Conservation (phyloP, 2,888 invertebrate genomes). For the Epinotia nisella region DNA sequence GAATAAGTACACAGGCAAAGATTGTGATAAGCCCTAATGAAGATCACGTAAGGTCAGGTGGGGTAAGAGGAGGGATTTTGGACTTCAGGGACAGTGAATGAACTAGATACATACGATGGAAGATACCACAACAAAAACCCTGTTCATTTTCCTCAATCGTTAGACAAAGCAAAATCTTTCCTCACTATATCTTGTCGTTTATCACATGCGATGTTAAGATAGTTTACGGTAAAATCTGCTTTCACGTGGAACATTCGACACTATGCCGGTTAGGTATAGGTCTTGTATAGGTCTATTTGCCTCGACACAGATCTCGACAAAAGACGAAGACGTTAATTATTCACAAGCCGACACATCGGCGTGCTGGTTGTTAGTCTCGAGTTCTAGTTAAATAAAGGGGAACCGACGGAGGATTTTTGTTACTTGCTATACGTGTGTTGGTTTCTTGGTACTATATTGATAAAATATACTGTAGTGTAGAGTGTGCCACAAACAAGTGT, state of each 20-base stretch:
- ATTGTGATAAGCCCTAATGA: no score
- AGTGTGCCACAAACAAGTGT: no score
- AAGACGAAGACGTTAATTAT: slow-evolving; percentile 40
- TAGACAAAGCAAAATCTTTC: no score
- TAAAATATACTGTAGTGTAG: background rate
- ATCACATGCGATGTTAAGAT: background rate
- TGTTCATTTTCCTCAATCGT: no score
- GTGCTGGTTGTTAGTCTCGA: slow-evolving; percentile 39
- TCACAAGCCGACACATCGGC: slow-evolving; percentile 33
- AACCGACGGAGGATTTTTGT: slow-evolving; percentile 25
- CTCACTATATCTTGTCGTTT: no score
- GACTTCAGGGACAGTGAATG: no score
- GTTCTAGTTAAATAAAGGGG: slow-evolving; percentile 42
- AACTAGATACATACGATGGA: no score
- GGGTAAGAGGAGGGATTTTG: no score
- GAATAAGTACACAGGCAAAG: no score
- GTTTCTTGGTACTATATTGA: background rate
- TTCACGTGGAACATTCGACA: background rate
- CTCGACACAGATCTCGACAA: slow-evolving; percentile 36
- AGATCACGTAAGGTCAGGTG: no score
- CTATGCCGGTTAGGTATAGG: background rate
- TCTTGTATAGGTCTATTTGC: background rate
- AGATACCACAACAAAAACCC: no score
- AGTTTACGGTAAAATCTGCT: background rate
- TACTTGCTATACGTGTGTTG: background rate